These are phyloP conservation scores for Gastrophysa polygoni DNA, from an alignment of 2,888 invertebrate species.

Conservation along the genomic window DNA sequence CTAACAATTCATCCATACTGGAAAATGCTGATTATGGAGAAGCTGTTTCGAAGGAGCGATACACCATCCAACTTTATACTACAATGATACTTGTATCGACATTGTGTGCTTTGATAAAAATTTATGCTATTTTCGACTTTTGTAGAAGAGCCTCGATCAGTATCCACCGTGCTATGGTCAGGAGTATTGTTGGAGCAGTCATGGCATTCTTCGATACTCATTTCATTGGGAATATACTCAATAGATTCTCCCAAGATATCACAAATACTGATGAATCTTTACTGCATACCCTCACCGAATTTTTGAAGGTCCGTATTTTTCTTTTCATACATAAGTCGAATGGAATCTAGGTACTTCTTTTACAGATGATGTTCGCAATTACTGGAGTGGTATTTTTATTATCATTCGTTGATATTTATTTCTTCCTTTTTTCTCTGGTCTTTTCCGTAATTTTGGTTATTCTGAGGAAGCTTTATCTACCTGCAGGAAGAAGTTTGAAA, in stretches of 20 bases:
- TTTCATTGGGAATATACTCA: slow-evolving; percentile 48
- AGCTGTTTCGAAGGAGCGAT: slow-evolving; percentile 26
- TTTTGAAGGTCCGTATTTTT: slow-evolving; percentile 37
- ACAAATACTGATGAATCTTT: slow-evolving; percentile 45
- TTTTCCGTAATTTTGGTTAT: slow-evolving; percentile 38
- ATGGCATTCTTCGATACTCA: slow-evolving; percentile 48
- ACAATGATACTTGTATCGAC: slow-evolving; percentile 28
- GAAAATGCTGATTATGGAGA: slow-evolving; percentile 16
- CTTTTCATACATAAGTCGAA: background rate
- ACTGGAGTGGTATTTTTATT: slow-evolving; percentile 37
- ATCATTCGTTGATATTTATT: slow-evolving; percentile 37
- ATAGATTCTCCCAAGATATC: slow-evolving; percentile 48
- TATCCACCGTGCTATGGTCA: slow-evolving; percentile 44
- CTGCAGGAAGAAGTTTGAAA: slow-evolving; percentile 47
- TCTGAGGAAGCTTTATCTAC: slow-evolving; percentile 42
- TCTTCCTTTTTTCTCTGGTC: slow-evolving; percentile 38
- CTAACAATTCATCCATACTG: background rate
- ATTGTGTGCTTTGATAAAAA: slow-evolving; percentile 27
- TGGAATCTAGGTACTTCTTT: background rate
- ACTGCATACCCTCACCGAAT: slow-evolving; percentile 38
- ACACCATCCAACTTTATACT: slow-evolving; percentile 35
- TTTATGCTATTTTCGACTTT: slow-evolving; percentile 72
- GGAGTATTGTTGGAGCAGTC: slow-evolving; percentile 40
- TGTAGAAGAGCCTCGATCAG: slow-evolving; percentile 70
- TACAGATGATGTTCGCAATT: slow-evolving; percentile 35